These are phyloP conservation scores for Drosophila ficusphila DNA, from an alignment of 1,140 invertebrate genomes.

Conservation along the genomic window DNA sequence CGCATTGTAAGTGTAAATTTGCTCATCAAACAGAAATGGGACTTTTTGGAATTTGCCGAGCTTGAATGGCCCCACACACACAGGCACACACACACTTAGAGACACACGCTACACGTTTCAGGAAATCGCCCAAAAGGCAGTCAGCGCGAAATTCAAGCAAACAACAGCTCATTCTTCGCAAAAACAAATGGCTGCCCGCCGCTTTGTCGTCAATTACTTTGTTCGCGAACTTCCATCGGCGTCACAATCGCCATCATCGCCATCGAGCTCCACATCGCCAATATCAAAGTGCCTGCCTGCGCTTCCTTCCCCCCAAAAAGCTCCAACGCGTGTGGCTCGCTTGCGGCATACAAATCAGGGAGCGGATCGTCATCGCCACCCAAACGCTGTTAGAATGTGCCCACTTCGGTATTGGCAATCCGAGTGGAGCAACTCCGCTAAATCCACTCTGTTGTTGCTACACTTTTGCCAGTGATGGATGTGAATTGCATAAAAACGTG, in stretches of 20 bases:
- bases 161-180: conserved; percentile 53
- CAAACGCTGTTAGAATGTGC: conserved; percentile 68
- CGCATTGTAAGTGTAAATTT: conserved; percentile 76
- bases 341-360: conserved; percentile 72
- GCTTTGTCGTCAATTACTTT: conserved; percentile 57
- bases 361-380: conserved; percentile 5
- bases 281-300: conserved; percentile 31
- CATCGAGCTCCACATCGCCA: conserved; percentile 54
- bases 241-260: conserved; percentile 16
- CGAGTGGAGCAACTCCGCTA: not conserved
- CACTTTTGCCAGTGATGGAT: conserved; percentile 8
- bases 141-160: conserved; percentile 28
- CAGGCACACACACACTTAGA: not conserved
- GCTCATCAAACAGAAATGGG: conserved; percentile 57
- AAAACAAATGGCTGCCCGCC: conserved; percentile 61
- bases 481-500: conserved; percentile 15
- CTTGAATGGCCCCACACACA: conserved; percentile 20
- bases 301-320: conserved; percentile 41
- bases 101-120: conserved; percentile 36
- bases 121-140: conserved; percentile 49
- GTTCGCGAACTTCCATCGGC: conserved; percentile 48
- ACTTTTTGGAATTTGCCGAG: conserved; percentile 59
- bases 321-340: conserved; percentile 50
- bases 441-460: conserved; percentile 14
- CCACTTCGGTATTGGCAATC: not conserved